Percentiles rank a stretch among this genome's conserved stretches.
phyloP scores from a whole-genome alignment of 2,888 invertebrate genomes.

The Maniola hyperantus region DNA sequence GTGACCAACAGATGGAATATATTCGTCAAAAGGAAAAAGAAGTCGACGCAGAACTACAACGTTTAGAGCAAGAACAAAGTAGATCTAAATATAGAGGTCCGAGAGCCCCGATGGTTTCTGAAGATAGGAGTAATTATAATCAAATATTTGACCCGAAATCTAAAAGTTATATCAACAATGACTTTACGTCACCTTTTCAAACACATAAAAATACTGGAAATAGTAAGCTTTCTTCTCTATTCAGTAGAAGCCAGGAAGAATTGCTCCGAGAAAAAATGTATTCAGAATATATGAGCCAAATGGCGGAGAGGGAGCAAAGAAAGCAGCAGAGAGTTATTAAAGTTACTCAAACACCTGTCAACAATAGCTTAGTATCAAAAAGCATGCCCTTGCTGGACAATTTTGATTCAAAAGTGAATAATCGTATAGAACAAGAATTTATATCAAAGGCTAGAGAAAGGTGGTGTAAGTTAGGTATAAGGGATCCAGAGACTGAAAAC shows the following conservation, averaged over 20 bases:
- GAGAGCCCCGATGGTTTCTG: conserved; percentile 67
- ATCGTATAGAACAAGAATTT: conserved; percentile 88
- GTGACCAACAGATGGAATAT: conserved; percentile 85
- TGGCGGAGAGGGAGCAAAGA: conserved; percentile 89
- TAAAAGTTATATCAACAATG: conserved; percentile 19
- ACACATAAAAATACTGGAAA: conserved; percentile 46
- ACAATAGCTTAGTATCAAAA: conserved; percentile 59
- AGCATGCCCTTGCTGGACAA: conserved; percentile 64
- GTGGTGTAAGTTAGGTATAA: conserved; percentile 86
- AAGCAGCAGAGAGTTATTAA: conserved; percentile 91
- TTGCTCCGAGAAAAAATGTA: conserved; percentile 91
- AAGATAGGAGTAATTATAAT: conserved; percentile 57
- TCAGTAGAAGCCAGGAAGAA: conserved; percentile 87
- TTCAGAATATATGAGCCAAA: conserved; percentile 90
- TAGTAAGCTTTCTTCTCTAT: conserved; percentile 59
- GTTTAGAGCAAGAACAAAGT: conserved; percentile 82
- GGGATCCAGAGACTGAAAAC: conserved; percentile 85
- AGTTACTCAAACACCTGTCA: conserved; percentile 83
- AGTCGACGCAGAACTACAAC: conserved; percentile 85
- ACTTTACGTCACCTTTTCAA: conserved; percentile 25
- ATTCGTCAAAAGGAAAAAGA: conserved; percentile 86
- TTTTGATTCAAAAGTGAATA: conserved; percentile 70
- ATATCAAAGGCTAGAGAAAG: conserved; percentile 89
- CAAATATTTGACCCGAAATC: conserved; percentile 47
- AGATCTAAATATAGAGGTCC: conserved; percentile 55